Conservation (phyloP, 2,888 invertebrate genomes). For the Epistrophella euchroma region DNA sequence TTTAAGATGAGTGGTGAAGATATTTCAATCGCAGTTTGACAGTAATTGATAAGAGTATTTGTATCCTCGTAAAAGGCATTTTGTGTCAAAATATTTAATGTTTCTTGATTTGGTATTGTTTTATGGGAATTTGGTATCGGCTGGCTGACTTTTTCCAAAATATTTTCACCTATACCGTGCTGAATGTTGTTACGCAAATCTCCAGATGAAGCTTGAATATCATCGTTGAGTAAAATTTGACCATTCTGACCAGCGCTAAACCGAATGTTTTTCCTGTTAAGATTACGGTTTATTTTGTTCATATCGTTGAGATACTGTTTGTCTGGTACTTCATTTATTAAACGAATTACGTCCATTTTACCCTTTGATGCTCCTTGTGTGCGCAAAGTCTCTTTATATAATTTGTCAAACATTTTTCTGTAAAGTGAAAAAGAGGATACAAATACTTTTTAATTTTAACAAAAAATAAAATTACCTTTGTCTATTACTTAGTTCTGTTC, state of each 20-base stretch:
- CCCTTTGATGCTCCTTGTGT: constrained; percentile 78
- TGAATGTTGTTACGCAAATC: constrained; percentile 80
- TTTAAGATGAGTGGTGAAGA: constrained; percentile 8
- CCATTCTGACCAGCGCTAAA: constrained; percentile 79
- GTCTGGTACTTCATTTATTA: constrained; percentile 80
- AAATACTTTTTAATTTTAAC: neutral
- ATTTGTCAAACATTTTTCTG: constrained; percentile 81
- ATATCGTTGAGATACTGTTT: constrained; percentile 81
- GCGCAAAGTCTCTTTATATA: constrained; percentile 80
- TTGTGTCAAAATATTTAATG: constrained; percentile 19
- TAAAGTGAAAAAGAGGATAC: constrained; percentile 1
- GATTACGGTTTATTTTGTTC: constrained; percentile 78
- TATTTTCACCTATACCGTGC: constrained; percentile 79
- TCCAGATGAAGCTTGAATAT: constrained; percentile 77
- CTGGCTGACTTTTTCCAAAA: constrained; percentile 78
- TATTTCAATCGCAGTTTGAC: neutral
- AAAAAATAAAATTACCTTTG: constrained; percentile 78
- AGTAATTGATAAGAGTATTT: constrained; percentile 14
- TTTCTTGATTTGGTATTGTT: constrained; percentile 29
- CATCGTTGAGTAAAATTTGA: constrained; percentile 79
- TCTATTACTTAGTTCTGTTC: constrained; percentile 79
- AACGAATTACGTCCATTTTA: constrained; percentile 81
- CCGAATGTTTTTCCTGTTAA: constrained; percentile 79
- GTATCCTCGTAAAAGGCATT: constrained; percentile 32
- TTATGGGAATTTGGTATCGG: constrained; percentile 77